Evolutionary conservation across 2,113 vertebrate genomes (phyloP).

Genomic region (Pleuronectes platessa): DNA sequence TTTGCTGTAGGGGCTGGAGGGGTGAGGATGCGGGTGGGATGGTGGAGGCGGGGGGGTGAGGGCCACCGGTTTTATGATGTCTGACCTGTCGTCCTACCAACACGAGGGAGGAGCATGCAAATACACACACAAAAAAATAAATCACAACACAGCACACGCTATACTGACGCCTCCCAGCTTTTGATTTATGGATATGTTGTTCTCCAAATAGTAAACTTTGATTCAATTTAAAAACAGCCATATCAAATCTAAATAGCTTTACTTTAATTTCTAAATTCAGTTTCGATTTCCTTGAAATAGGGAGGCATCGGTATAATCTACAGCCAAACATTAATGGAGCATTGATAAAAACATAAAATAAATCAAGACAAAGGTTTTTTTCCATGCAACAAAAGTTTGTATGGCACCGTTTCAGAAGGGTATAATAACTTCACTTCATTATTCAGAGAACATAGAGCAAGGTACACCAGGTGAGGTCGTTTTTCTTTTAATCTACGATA

Average conservation of each 20-base stretch:
- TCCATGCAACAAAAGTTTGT: slow-evolving; percentile 54
- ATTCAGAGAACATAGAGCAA: slow-evolving; percentile 2
- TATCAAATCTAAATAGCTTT: not conserved
- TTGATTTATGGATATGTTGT: not conserved
- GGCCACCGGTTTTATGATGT: slow-evolving; percentile 94
- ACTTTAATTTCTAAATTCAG: not conserved
- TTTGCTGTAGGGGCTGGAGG: slow-evolving; percentile 86
- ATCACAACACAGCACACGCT: slow-evolving; percentile 82
- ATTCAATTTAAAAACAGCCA: not conserved
- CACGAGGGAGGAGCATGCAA: slow-evolving; percentile 83
- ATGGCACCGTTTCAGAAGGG: slow-evolving; percentile 62
- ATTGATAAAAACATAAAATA: slow-evolving; percentile 1
- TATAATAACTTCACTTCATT: not conserved
- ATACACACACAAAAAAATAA: slow-evolving; percentile 71
- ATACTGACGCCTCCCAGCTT: slow-evolving; percentile 58
- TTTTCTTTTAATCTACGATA: not conserved
- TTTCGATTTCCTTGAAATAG: not conserved
- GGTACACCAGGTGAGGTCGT: slow-evolving; percentile 25
- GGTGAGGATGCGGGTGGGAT: slow-evolving; percentile 77
- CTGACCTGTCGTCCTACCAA: slow-evolving; percentile 86
- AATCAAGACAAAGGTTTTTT: not conserved
- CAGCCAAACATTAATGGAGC: slow-evolving; percentile 4
- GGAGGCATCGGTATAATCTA: slow-evolving; percentile 52
- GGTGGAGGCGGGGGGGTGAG: slow-evolving; percentile 83
- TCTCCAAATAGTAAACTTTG: not conserved